Evolutionary conservation across 2,113 vertebrate genomes (phyloP).

Genomic region (Taxidea taxus): DNA sequence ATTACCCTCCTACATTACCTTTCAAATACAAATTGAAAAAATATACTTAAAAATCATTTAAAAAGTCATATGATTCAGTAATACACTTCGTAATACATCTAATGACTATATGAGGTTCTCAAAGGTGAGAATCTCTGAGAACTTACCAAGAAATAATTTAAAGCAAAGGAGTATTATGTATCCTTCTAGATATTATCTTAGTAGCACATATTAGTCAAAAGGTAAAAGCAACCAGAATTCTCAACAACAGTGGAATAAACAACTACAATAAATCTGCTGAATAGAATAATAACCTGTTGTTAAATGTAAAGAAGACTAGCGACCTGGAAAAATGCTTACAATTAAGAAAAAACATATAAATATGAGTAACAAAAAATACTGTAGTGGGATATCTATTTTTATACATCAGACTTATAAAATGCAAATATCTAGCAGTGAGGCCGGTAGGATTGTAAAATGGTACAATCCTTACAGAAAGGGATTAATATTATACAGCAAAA

Average conservation of each 20-base stretch:
- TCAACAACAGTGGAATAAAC: background rate
- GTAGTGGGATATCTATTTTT: background rate
- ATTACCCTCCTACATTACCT: background rate
- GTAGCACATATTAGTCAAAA: background rate
- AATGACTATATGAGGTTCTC: background rate
- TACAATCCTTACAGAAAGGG: background rate
- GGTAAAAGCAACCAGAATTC: slow-evolving; percentile 3
- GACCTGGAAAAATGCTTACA: background rate
- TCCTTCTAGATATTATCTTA: background rate
- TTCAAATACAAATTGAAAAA: background rate
- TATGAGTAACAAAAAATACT: background rate
- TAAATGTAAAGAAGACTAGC: background rate
- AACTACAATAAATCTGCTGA: background rate
- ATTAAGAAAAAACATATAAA: background rate
- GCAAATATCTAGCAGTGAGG: background rate
- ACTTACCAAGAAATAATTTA: slow-evolving; percentile 15
- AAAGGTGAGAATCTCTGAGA: background rate
- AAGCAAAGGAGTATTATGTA: background rate
- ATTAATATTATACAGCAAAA: background rate
- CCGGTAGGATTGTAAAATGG: background rate
- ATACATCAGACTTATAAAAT: background rate
- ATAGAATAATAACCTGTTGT: background rate
- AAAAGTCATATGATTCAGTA: background rate
- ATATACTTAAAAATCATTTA: background rate
- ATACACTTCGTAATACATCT: background rate